phyloP scores from a whole-genome alignment of 64 coral and sea anemone genomes.

The Pocillopora verrucosa region DNA sequence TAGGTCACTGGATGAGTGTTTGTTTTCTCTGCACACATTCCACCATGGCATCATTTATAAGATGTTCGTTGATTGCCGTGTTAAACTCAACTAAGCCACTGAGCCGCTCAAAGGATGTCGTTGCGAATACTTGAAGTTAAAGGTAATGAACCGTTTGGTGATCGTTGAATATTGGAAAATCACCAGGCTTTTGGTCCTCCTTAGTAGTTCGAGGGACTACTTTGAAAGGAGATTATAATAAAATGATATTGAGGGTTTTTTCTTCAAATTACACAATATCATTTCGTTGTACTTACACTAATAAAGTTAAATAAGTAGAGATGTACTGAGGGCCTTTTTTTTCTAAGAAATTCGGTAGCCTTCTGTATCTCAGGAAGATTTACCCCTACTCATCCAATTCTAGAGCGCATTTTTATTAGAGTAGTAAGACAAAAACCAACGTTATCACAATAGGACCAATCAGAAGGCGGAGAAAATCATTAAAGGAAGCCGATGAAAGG shows the following conservation, averaged over 20 bases:
- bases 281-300: not conserved
- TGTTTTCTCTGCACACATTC: conserved; percentile 49
- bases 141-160: conserved; percentile 64
- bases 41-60: conserved; percentile 71
- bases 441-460: too few species aligned
- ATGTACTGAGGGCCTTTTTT: too few species aligned
- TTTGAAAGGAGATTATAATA: not conserved
- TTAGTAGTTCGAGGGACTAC: conserved; percentile 54
- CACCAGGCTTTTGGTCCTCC: conserved; percentile 44
- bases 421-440: too few species aligned
- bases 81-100: conserved; percentile 76
- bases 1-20: not conserved
- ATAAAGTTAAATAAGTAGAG: not conserved
- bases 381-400: too few species aligned
- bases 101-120: conserved; percentile 60
- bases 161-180: conserved; percentile 81
- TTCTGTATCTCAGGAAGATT: too few species aligned
- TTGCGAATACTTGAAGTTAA: conserved; percentile 83
- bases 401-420: too few species aligned
- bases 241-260: not conserved
- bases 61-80: conserved; percentile 54
- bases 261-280: not conserved
- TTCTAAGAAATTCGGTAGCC: too few species aligned
- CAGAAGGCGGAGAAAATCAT: too few species aligned
- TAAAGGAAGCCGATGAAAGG: too few species aligned